A percentile compares a stretch with the other conserved stretches of the same genome.
phyloP scores from a whole-genome alignment of 2,888 invertebrate species.

The Petrolisthes manimaculis region DNA sequence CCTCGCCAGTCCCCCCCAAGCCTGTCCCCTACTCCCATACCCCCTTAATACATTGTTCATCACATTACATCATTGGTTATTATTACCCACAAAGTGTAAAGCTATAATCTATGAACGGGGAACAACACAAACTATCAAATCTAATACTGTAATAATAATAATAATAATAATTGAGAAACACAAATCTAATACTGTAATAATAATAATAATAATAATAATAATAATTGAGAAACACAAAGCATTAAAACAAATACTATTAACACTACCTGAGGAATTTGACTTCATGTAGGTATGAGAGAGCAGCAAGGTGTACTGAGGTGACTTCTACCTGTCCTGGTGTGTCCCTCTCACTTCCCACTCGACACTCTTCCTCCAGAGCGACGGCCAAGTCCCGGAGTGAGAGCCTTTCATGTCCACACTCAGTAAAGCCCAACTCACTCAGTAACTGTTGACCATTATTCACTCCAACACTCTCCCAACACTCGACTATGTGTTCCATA shows the following conservation, averaged over 20 bases:
- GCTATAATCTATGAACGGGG: neutral
- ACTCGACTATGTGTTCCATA: constrained; percentile 50
- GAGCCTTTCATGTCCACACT: constrained; percentile 71
- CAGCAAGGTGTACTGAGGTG: constrained; percentile 24
- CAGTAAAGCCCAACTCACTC: constrained; percentile 78
- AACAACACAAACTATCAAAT: neutral
- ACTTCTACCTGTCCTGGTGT: neutral
- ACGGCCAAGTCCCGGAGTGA: constrained; percentile 77
- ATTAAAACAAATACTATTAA: too few relatives aligned
- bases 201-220: too few relatives aligned
- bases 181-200: too few relatives aligned
- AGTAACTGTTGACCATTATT: constrained; percentile 74
- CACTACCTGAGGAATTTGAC: constrained; percentile 51
- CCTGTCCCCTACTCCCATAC: too few relatives aligned
- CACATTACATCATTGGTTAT: too few relatives aligned
- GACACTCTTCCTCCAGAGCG: constrained; percentile 73
- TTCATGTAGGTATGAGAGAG: constrained; percentile 52
- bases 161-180: too few relatives aligned
- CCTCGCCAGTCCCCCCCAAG: too few relatives aligned
- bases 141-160: too few relatives aligned
- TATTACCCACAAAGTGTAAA: too few relatives aligned
- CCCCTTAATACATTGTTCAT: too few relatives aligned
- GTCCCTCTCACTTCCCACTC: constrained; percentile 28
- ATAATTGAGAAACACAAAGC: too few relatives aligned
- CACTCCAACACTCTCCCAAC: constrained; percentile 76